Percentiles rank a stretch among this genome's conserved stretches.
Evolutionary conservation across 2,113 vertebrate genomes (phyloP).

Genomic region (Prochilodus magdalenae): DNA sequence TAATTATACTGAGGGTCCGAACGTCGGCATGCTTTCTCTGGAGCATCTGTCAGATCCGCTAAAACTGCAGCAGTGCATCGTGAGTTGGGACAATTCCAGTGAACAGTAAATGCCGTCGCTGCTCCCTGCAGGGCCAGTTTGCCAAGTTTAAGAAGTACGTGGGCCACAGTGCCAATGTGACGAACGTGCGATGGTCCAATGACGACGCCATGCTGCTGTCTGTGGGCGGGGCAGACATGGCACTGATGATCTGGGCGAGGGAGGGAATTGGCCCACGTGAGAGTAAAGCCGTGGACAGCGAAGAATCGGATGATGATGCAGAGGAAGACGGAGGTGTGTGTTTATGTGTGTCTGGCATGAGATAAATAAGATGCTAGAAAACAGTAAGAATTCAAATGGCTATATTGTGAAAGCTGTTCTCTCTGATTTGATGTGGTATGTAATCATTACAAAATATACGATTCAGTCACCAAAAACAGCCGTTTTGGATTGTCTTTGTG

Average conservation of each 20-base stretch:
- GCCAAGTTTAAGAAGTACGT: slow-evolving; percentile 94
- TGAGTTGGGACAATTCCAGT: not conserved
- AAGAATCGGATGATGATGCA: slow-evolving; percentile 91
- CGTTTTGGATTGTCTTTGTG: too few species aligned
- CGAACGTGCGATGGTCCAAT: slow-evolving; percentile 92
- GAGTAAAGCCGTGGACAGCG: slow-evolving; percentile 91
- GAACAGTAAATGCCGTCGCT: not conserved
- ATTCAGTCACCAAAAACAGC: too few species aligned
- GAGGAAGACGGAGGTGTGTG: slow-evolving; percentile 93
- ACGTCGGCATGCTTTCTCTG: not conserved
- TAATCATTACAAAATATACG: too few species aligned
- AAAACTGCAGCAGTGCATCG: not conserved
- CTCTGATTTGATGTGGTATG: too few species aligned
- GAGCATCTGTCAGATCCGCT: not conserved
- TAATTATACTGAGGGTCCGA: not conserved
- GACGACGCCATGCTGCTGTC: slow-evolving; percentile 91
- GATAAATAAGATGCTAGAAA: too few species aligned
- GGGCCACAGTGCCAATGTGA: slow-evolving; percentile 94
- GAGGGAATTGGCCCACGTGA: slow-evolving; percentile 88
- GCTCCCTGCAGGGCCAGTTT: slow-evolving; percentile 82
- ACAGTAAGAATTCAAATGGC: too few species aligned
- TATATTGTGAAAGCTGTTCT: too few species aligned
- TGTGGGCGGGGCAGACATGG: slow-evolving; percentile 91
- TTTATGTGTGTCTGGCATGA: not conserved
- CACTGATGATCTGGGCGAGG: slow-evolving; percentile 96